Percentiles rank a stretch among this genome's conserved stretches.
Evolutionary conservation across 2,797 vertebrate species (phyloP).

Genomic region (Poeciliopsis infans): DNA sequence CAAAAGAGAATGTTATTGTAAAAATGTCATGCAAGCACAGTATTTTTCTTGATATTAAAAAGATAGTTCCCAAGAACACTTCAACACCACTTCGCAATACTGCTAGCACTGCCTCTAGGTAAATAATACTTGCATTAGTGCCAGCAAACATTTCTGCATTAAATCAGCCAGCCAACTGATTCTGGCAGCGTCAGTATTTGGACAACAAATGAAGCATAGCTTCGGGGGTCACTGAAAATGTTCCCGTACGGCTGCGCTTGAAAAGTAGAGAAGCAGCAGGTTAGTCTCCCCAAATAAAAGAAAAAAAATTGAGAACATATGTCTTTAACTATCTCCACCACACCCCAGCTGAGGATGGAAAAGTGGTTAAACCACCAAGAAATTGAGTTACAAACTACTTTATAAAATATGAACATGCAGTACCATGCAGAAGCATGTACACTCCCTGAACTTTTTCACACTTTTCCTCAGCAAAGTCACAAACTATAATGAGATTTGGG

Average conservation of each 20-base stretch:
- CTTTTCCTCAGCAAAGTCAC: background rate
- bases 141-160: constrained; percentile 11
- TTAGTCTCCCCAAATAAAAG: constrained; percentile 43
- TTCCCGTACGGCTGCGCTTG: constrained; percentile 40
- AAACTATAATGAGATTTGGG: background rate
- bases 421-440: background rate
- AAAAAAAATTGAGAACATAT: constrained; percentile 50
- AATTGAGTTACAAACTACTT: background rate
- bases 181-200: constrained; percentile 43
- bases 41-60: constrained; percentile 7
- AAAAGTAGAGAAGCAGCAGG: constrained; percentile 39
- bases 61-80: background rate
- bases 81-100: background rate
- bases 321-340: constrained; percentile 18
- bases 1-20: constrained; percentile 14
- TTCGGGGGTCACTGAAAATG: constrained; percentile 45
- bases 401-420: background rate
- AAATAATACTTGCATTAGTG: constrained; percentile 18
- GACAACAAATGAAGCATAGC: constrained; percentile 47
- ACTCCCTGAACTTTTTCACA: background rate
- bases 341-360: constrained; percentile 58
- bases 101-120: constrained; percentile 27
- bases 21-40: background rate
- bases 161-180: constrained; percentile 33
- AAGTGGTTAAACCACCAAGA: constrained; percentile 66